Evolutionary conservation across 1,140 invertebrate species (phyloP).

Genomic region (Hesperophylax magnus): DNA sequence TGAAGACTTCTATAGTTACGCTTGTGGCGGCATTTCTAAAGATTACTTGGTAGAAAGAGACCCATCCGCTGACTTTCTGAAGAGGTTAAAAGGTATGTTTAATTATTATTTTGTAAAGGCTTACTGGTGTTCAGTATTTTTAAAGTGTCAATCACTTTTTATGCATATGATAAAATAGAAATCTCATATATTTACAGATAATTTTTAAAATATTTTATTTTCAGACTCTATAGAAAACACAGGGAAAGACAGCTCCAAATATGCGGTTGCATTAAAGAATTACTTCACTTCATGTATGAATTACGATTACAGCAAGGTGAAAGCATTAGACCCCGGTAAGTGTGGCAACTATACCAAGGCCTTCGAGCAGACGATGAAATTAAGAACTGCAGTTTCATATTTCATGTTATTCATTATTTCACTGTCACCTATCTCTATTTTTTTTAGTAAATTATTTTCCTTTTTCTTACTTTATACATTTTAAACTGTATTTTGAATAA

Average conservation of each 20-base stretch:
- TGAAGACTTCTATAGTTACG: slow-evolving; percentile 38
- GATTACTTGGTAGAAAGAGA: slow-evolving; percentile 17
- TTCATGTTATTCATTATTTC: no score
- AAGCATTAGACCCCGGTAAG: no score
- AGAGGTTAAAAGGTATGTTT: slow-evolving; percentile 34
- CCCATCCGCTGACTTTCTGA: slow-evolving; percentile 20
- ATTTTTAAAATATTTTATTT: slow-evolving; percentile 12
- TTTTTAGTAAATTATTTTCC: no score
- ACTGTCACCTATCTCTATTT: no score
- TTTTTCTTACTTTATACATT: no score
- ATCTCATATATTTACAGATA: background rate
- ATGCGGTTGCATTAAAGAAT: slow-evolving; percentile 18
- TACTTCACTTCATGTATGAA: slow-evolving; percentile 37
- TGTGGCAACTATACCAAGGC: no score
- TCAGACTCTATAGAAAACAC: background rate
- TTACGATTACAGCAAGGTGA: slow-evolving; percentile 1
- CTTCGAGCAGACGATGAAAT: no score
- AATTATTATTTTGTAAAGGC: background rate
- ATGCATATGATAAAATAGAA: background rate
- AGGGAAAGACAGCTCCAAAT: background rate
- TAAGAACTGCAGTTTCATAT: no score
- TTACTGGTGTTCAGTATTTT: no score
- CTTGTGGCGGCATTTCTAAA: slow-evolving; percentile 38
- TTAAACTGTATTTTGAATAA: no score
- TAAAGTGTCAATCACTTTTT: no score